Base-by-base conservation (phyloP, 2,888 invertebrate genomes). In the Polyommatus icarus region DNA sequence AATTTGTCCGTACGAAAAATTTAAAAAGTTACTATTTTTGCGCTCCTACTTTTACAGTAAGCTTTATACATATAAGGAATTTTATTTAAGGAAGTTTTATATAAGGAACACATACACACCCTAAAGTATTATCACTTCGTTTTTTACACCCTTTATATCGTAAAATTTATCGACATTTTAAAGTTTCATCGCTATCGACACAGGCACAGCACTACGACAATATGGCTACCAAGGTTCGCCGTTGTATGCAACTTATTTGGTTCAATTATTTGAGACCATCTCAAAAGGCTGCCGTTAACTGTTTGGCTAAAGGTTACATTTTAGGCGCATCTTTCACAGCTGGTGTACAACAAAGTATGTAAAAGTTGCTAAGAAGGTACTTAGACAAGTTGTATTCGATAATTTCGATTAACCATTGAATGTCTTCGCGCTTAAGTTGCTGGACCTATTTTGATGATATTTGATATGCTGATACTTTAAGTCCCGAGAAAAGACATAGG, bases 221-320 rank as follows among this genome's bases (percentile, higher is more conserved):
- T 67, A 67, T 67, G 29, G 29, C 67, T 12, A 29, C 12, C 67
- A 67, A 67, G 67, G 67, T 67, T 67, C 15, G 15, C 0, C 29
- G 29, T 15, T 67, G 29, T 67, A 67, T 67, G 67, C 29, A 67
- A 67, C 18, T 67, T 67, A 67, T 67, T 67, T 67, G 67, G 67
- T 29, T 67, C 67, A 67, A 67, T 67, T 67, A 67, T 67, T 67
- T 67, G 15, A 67, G 6, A 15, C 67, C 4, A 1, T 15, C 67
- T 67, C 12, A 61, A 32, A 32, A 29, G 29, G 29, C 15, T 4
- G 15, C 29, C 29, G 20, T 24, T 67, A 12, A 15, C 61, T 24
- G 6, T 67, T 67, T 1, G 29, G 29, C 29, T 20, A 29, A 67
- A 67, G 67, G 67, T 29, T 67, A 32, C 67, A 67, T 67, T 29